Evolutionary conservation across 1,140 invertebrate genomes (phyloP).

Genomic region (Ephestia elutella): DNA sequence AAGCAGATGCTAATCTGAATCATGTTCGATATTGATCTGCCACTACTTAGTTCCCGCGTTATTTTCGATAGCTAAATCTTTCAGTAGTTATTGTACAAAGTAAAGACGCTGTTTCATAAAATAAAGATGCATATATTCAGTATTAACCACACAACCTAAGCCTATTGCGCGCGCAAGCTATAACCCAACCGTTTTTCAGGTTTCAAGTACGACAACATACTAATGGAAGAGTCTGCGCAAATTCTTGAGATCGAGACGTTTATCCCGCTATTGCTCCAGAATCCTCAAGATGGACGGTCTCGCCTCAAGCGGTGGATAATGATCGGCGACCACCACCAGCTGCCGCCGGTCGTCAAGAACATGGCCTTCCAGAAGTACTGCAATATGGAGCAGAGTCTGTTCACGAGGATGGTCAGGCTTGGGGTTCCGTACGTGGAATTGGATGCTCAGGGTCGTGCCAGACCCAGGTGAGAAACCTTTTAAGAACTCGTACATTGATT

Average conservation of each 20-base stretch:
- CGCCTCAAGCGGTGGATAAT: conserved; percentile 99
- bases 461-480: conserved; percentile 81
- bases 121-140: no score
- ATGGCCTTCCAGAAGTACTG: conserved; percentile 99
- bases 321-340: conserved; percentile 99
- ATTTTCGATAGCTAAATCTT: no score
- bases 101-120: no score
- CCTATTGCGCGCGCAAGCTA: no score
- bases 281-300: conserved; percentile 96
- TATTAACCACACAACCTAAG: no score
- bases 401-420: conserved; percentile 95
- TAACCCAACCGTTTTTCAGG: no score
- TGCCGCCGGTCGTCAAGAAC: conserved; percentile 99
- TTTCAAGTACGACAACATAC: conserved; percentile 98
- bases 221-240: conserved; percentile 99
- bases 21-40: no score
- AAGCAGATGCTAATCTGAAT: no score
- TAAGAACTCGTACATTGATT: no score
- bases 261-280: conserved; percentile 97
- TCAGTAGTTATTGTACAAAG: no score
- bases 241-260: conserved; percentile 99
- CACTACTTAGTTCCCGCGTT: no score
- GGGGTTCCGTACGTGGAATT: conserved; percentile 98
- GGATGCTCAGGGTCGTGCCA: conserved; percentile 97
- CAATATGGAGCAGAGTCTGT: conserved; percentile 99